These are phyloP conservation scores for Acanthurus leucopareius DNA, from an alignment of 2,797 vertebrate genomes.

Conservation along the genomic window DNA sequence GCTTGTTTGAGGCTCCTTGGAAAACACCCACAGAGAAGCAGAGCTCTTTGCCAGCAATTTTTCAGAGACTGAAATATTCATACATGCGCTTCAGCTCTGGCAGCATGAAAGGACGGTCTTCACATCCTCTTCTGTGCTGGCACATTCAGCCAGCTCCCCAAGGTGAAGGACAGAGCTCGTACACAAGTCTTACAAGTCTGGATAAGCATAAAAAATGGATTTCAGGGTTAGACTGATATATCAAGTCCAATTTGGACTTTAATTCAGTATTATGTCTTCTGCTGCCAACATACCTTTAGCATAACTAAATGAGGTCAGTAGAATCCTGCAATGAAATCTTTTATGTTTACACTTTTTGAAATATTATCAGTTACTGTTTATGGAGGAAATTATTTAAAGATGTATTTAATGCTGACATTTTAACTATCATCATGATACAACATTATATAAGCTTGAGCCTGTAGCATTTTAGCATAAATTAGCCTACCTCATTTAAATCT, in stretches of 20 bases:
- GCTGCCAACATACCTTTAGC: not conserved
- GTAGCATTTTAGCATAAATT: not conserved
- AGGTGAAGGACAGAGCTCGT: conserved; percentile 35
- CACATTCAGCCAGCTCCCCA: conserved; percentile 29
- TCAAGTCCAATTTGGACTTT: conserved; percentile 5
- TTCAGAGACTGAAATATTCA: conserved; percentile 51
- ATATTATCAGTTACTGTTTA: not conserved
- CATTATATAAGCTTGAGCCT: not conserved
- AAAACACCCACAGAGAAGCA: conserved; percentile 28
- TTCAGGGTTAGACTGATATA: conserved; percentile 8
- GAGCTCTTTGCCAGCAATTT: conserved; percentile 38
- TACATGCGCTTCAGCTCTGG: conserved; percentile 15
- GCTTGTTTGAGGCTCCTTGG: conserved; percentile 44
- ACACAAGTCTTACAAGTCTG: conserved; percentile 8
- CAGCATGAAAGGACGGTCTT: conserved; percentile 30
- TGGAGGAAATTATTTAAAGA: not conserved
- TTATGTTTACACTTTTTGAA: not conserved
- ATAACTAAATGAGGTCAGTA: not conserved
- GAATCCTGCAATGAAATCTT: not conserved
- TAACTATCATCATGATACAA: no score
- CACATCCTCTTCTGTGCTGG: conserved; percentile 24
- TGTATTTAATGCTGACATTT: no score
- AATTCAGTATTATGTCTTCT: not conserved
- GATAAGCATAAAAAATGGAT: conserved; percentile 1
- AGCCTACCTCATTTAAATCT: no score